These are phyloP conservation scores for Galagoides demidoff DNA, from an alignment of 2,797 vertebrate species.

Conservation along the genomic window DNA sequence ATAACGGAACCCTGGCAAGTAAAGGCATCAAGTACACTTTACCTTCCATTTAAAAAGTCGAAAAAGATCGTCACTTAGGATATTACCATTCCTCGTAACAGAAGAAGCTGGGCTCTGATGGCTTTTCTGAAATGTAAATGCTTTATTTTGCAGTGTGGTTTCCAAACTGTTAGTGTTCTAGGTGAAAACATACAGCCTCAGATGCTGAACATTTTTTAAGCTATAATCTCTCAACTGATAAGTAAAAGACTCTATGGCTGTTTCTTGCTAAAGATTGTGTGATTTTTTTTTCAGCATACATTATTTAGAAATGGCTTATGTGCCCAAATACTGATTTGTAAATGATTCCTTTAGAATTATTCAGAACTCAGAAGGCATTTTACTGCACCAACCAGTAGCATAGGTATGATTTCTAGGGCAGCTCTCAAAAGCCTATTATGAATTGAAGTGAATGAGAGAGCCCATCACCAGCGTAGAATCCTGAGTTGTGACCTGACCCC, in stretches of 20 bases:
- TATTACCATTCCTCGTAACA: background rate
- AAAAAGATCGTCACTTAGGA: background rate
- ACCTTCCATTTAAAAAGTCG: background rate
- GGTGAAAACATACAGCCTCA: background rate
- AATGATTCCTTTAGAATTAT: background rate
- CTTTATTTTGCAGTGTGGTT: background rate
- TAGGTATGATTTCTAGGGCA: background rate
- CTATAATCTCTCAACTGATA: background rate
- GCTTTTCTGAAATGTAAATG: background rate
- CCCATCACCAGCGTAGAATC: background rate
- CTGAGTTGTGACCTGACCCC: accelerated
- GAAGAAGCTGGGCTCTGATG: no score
- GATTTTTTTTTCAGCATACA: background rate
- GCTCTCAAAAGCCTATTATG: background rate
- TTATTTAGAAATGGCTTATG: background rate
- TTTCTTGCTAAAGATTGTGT: background rate
- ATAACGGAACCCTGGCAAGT: accelerated
- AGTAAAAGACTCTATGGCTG: background rate
- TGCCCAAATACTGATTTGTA: background rate
- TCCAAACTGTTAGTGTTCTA: background rate
- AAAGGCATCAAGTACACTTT: background rate
- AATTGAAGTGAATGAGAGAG: background rate
- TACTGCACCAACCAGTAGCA: background rate
- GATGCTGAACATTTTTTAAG: background rate
- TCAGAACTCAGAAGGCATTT: background rate